Evolutionary conservation across 2,888 invertebrate species (phyloP), one percentile per base, ranked within the genome.

Genomic region (Chrysodeixis includens): DNA sequence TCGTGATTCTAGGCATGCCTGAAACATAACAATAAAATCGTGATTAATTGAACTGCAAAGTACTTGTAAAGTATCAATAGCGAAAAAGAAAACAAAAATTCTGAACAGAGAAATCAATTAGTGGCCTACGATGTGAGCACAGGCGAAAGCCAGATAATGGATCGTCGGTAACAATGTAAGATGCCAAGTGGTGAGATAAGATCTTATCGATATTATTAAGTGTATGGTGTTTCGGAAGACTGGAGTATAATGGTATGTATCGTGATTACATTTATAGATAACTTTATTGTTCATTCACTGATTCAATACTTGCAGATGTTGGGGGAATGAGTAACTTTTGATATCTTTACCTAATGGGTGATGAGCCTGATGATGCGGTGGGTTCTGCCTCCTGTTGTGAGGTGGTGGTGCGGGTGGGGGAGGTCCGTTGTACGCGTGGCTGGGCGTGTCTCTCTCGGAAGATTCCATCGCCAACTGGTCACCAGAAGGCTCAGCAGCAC

Each of bases 401-500:
- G 96, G 96, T 1, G 97, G 96, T 59, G 96, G 97, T 1, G 95
- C 96, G 0, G 95, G 96, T 0, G 95, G 95, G 1, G 96, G 96
- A 69, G 88, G 96, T 78, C 89, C 95, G 77, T 90, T 95, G 89
- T 95, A 93, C 83, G 92, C 93, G 85, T 92, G 96, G 86, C 91
- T 95, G 1, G 92, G 93, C 0, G 92, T 89, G 79, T 96, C 96
- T 78, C 97, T 96, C 71, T 97, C 97, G 16, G 95, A 93, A 9
- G 97, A 96, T 86, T 97, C 97, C 86, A 97, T 94, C 1, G 97
- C 97, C 69, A 97, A 93, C 87, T 97, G 97, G 84, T 97, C 97
- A 1, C 89, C 84, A 22, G 95, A 95, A 0, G 95, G 95, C 67
- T 97, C 97, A 0, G 85, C 93, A 0, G 90, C 92, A 57, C 76